Percentiles rank a stretch among this genome's conserved stretches.
Conservation (phyloP, 2,797 vertebrate genomes). For the Myotis pilosus region DNA sequence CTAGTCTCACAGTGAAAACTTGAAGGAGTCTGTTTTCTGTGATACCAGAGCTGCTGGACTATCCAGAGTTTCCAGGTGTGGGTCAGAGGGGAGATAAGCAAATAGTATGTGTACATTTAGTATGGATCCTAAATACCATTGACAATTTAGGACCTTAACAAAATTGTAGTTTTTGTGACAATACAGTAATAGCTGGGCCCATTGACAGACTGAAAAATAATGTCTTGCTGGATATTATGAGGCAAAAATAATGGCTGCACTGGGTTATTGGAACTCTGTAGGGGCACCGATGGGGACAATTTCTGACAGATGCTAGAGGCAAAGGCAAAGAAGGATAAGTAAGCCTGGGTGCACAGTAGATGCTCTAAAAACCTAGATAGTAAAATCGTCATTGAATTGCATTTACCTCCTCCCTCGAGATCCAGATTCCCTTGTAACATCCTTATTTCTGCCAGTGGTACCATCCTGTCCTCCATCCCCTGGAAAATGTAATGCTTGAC, state of each 20-base stretch:
- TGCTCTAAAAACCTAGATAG: background rate
- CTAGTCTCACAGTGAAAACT: background rate
- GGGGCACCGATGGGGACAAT: background rate
- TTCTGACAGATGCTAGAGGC: background rate
- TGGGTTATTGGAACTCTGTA: background rate
- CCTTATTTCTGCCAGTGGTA: background rate
- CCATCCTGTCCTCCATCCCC: background rate
- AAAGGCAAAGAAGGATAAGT: background rate
- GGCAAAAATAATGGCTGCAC: background rate
- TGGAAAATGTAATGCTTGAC: background rate
- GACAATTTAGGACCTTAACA: conserved; percentile 26
- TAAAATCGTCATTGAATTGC: background rate
- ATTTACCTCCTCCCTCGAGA: background rate
- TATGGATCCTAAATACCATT: conserved; percentile 30
- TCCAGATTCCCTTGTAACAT: background rate
- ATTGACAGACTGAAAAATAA: conserved; percentile 34
- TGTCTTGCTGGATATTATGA: background rate
- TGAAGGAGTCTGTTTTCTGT: background rate
- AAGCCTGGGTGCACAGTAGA: background rate
- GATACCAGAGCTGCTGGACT: background rate
- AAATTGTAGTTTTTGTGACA: conserved; percentile 28
- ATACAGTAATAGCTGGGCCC: background rate
- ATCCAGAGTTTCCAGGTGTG: conserved; percentile 20
- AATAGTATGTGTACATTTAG: conserved; percentile 18
- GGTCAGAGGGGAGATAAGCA: conserved; percentile 37